Conservation (phyloP, 2,797 vertebrate genomes). For the Schizothorax lantsangensis region DNA sequence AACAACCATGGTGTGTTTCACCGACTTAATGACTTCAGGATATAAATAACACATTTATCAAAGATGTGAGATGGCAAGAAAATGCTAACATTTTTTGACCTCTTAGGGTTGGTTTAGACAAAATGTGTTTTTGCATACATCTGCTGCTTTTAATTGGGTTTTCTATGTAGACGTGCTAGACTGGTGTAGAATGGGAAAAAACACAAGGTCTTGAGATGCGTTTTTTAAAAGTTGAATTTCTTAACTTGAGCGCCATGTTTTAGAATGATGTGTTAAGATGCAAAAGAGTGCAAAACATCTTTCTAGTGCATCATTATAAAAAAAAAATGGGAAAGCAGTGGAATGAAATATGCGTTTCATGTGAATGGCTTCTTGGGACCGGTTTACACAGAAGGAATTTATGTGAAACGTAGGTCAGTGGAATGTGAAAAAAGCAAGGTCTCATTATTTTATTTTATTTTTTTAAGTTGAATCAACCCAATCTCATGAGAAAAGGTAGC, state of each 20-base stretch:
- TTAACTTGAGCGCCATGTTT: neutral
- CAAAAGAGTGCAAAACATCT: neutral
- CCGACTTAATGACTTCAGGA: neutral
- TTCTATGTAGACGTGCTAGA: neutral
- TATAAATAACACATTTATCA: constrained; percentile 23
- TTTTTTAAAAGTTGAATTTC: neutral
- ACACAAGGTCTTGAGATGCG: neutral
- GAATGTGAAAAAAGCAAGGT: neutral
- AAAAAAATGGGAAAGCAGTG: neutral
- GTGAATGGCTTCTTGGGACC: neutral
- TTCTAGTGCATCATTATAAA: neutral
- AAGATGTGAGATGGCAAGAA: constrained; percentile 10
- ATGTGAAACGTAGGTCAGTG: neutral
- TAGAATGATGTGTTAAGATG: neutral
- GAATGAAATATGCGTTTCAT: neutral
- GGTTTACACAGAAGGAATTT: neutral
- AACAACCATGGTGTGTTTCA: neutral
- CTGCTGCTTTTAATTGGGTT: neutral
- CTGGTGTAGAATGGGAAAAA: neutral
- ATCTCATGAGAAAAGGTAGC: neutral
- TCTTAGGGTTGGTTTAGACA: neutral
- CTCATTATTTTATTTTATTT: neutral
- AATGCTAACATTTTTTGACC: neutral
- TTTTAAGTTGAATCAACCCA: neutral
- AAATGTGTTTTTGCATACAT: neutral